Base-by-base conservation (phyloP, 2,888 invertebrate species). In the Tetropium fuscum region DNA sequence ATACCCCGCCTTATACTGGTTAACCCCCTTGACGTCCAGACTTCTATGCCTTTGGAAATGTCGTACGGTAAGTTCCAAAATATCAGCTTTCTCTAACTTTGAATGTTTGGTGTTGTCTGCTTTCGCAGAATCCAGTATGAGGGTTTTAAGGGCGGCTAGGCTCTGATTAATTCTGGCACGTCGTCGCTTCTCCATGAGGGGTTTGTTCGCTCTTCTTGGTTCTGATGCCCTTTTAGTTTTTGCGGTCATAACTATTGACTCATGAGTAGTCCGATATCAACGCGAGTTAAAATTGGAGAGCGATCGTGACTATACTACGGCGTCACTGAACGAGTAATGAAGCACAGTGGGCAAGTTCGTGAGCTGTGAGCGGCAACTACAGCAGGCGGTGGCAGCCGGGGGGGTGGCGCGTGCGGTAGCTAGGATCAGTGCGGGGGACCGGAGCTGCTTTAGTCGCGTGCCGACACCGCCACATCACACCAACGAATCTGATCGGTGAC, bases 71-170 rank as follows among this genome's bases (percentile, higher is more conserved):
- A 93, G 84, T 81, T 94, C 94, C 63, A 94, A 81, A 70, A 94
- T 93, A 81, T 94, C 94, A 2, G 92, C 91, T 79, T 94, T 94
- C 81, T 94, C 93, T 79, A 93, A 83, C 81, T 93, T 94, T 62
- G 91, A 90, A 78, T 93, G 92, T 75, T 90, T 90, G 47, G 89
- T 89, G 78, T 87, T 87, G 83, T 84, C 87, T 72, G 83, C 84
- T 78, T 88, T 87, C 34, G 89, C 89, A 58, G 88, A 87, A 81
- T 90, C 90, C 63, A 90, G 83, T 68, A 91, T 90, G 38, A 91
- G 84, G 54, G 88, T 86, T 82, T 90, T 90, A 57, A 91, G 83
- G 73, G 89, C 88, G 69, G 89, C 89, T 75, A 91, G 81, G 76
- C 90, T 90, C 80, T 90, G 89, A 81, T 91, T 91, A 78, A 91